Conservation (phyloP, 2,113 vertebrate species). For the Collichthys lucidus region DNA sequence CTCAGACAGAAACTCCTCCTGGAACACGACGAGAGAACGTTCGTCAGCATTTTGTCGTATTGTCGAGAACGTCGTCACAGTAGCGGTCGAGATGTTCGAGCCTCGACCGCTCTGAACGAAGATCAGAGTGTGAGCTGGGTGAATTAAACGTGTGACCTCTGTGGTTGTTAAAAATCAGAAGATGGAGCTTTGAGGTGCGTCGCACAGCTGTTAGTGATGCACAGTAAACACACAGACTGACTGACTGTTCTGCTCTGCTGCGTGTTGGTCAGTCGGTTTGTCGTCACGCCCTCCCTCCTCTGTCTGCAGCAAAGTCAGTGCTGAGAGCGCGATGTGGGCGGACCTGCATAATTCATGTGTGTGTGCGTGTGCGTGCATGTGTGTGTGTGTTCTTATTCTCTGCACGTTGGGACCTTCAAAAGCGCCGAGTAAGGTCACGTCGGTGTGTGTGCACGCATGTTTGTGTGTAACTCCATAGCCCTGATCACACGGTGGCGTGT, state of each 20-base stretch:
- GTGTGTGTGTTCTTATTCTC: constrained; percentile 55
- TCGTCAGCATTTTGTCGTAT: no score
- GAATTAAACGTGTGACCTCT: constrained; percentile 22
- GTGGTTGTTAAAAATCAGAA: constrained; percentile 45
- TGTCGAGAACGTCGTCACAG: no score
- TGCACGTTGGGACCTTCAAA: constrained; percentile 63
- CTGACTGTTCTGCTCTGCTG: constrained; percentile 38
- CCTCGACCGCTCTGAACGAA: no score
- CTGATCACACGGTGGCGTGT: constrained; percentile 59
- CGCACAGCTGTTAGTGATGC: constrained; percentile 46
- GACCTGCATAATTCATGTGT: constrained; percentile 70
- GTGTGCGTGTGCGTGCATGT: background rate
- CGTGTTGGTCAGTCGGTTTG: constrained; percentile 40
- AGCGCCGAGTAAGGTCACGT: constrained; percentile 60
- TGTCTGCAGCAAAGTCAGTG: constrained; percentile 62
- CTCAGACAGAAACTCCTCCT: no score
- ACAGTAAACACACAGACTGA: background rate
- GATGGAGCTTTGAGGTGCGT: constrained; percentile 32
- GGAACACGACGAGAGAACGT: no score
- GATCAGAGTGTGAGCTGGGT: background rate
- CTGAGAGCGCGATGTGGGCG: constrained; percentile 48
- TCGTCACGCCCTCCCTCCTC: constrained; percentile 2
- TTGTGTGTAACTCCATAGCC: constrained; percentile 42
- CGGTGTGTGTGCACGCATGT: constrained; percentile 2
- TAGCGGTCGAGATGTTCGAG: no score